Evolutionary conservation across 2,888 invertebrate species (phyloP).

Genomic region (Leptinotarsa tumamoca): DNA sequence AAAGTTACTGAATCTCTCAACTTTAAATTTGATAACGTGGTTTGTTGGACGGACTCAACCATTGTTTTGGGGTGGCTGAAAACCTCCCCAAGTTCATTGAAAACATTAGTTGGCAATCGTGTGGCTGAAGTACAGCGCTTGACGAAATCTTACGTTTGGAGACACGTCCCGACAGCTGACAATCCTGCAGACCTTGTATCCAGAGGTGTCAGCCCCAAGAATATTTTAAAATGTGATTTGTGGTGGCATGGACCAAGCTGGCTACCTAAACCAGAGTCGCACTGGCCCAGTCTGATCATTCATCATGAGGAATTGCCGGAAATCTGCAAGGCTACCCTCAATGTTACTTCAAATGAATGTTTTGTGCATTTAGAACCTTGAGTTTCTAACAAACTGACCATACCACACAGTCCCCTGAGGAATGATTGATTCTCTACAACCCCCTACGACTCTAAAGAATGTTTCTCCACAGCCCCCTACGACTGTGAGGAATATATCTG

Average conservation of each 20-base stretch:
- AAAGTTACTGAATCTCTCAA: background rate
- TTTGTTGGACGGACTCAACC: conserved; percentile 21
- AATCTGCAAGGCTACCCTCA: background rate
- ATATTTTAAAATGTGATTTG: conserved; percentile 27
- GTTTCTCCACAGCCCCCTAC: too few species aligned
- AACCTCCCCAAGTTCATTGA: background rate
- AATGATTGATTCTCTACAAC: too few species aligned
- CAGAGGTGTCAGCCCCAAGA: conserved; percentile 35
- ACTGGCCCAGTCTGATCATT: conserved; percentile 25
- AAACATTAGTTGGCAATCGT: conserved; percentile 44
- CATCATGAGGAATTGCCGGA: too few species aligned
- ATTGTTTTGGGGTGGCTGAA: conserved; percentile 22
- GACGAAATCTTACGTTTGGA: conserved; percentile 32
- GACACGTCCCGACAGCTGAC: conserved; percentile 41
- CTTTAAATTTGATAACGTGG: background rate
- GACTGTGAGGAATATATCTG: too few species aligned
- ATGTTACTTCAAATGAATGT: background rate
- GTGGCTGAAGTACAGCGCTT: conserved; percentile 44
- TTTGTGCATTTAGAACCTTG: too few species aligned
- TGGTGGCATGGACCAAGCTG: conserved; percentile 46
- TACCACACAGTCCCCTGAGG: too few species aligned
- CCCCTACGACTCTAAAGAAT: too few species aligned
- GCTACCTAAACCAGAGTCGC: background rate
- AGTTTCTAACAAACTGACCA: too few species aligned
- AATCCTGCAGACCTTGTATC: conserved; percentile 36